Percentiles rank a stretch among this genome's conserved stretches.
Conservation (phyloP, 2,888 invertebrate genomes). For the Horisme vitalbata region DNA sequence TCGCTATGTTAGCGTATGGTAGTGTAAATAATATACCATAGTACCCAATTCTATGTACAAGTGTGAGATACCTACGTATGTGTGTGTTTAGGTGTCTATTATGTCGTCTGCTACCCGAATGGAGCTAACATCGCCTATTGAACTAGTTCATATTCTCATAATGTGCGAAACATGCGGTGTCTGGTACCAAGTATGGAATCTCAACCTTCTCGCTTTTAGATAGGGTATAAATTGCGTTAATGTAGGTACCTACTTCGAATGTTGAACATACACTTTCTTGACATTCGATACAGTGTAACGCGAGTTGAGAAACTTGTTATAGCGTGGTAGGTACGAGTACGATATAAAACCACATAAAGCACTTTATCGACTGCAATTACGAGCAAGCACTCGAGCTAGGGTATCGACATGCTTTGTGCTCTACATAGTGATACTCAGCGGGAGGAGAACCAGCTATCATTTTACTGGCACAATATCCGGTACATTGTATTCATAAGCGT, state of each 20-base stretch:
- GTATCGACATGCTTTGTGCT: too few species aligned
- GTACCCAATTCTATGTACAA: not conserved
- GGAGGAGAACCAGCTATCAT: too few species aligned
- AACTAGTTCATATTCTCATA: constrained; percentile 63
- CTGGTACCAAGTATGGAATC: constrained; percentile 1
- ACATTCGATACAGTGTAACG: constrained; percentile 49
- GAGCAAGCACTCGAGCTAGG: too few species aligned
- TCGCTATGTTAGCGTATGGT: not conserved
- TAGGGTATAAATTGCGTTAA: constrained; percentile 1
- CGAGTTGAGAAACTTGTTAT: constrained; percentile 37
- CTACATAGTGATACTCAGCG: too few species aligned
- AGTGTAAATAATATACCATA: too few species aligned
- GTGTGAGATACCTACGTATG: too few species aligned
- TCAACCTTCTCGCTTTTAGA: not conserved
- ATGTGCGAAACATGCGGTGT: constrained; percentile 57
- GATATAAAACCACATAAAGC: not conserved
- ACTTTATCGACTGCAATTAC: too few species aligned
- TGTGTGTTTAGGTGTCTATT: not conserved
- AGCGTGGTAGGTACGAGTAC: not conserved
- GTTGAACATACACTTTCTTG: constrained; percentile 39
- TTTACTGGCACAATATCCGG: too few species aligned
- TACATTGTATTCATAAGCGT: too few species aligned
- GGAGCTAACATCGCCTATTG: constrained; percentile 39
- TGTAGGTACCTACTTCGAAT: constrained; percentile 1
- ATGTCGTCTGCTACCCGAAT: not conserved